Conservation (phyloP, 2,888 invertebrate species). For the Lacanobia oleracea region DNA sequence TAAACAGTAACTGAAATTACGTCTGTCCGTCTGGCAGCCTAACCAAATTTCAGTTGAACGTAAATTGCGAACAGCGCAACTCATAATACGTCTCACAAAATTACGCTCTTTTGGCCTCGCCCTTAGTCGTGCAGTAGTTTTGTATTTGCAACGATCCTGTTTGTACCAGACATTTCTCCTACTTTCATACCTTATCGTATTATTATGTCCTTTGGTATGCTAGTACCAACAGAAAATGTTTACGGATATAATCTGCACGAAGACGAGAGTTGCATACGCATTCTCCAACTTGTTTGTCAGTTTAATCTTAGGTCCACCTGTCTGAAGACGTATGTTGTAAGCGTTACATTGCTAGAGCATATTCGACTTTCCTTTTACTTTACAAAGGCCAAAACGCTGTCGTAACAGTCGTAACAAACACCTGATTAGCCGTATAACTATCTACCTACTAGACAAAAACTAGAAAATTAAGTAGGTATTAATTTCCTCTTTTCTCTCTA, state of each 20-base stretch:
- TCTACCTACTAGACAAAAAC: too few relatives aligned
- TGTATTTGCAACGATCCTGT: conserved; percentile 15
- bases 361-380: not conserved
- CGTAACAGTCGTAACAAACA: too few relatives aligned
- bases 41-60: too few relatives aligned
- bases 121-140: not conserved
- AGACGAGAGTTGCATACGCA: not conserved
- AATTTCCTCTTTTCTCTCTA: too few relatives aligned
- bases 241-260: not conserved
- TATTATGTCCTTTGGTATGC: conserved; percentile 7
- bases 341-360: not conserved
- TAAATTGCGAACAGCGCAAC: too few relatives aligned
- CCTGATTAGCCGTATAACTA: too few relatives aligned
- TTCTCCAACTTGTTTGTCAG: conserved; percentile 3
- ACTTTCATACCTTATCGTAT: conserved; percentile 24
- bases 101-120: too few relatives aligned
- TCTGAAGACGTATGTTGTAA: not conserved
- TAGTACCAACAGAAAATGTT: conserved; percentile 4
- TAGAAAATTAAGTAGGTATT: too few relatives aligned
- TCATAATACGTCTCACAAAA: too few relatives aligned
- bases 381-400: not conserved
- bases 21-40: too few relatives aligned
- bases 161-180: conserved; percentile 36
- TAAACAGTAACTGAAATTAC: too few relatives aligned
- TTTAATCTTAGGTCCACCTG: conserved; percentile 2